Evolutionary conservation across 1,140 invertebrate species (phyloP).

Genomic region (Drosophila nikananu): DNA sequence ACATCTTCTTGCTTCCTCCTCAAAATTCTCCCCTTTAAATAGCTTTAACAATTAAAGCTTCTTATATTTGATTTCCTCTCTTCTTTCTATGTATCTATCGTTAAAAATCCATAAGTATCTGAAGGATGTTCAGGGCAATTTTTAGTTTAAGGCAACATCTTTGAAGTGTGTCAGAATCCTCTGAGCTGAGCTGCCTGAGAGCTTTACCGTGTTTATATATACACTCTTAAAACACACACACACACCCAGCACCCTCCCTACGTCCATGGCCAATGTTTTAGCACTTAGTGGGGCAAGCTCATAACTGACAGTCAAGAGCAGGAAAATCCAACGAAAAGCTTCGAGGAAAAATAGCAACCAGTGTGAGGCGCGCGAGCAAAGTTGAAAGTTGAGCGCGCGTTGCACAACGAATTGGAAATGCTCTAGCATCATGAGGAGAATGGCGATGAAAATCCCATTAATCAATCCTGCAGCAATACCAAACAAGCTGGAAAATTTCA

Average conservation of each 20-base stretch:
- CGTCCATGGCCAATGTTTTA: constrained; percentile 40
- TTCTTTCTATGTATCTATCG: neutral
- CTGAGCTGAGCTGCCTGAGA: constrained; percentile 20
- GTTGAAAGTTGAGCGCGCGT: constrained; percentile 9
- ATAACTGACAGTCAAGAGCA: constrained; percentile 31
- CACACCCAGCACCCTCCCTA: neutral
- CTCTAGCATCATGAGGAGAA: constrained; percentile 15
- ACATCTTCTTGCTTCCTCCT: no score
- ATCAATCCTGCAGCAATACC: constrained; percentile 70
- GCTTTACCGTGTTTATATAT: constrained; percentile 36
- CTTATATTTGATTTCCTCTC: neutral
- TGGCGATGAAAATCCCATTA: constrained; percentile 71
- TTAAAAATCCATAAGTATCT: constrained; percentile 9
- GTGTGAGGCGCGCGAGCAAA: neutral
- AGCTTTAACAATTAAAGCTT: neutral
- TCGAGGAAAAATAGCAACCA: constrained; percentile 10
- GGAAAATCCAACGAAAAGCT: constrained; percentile 32
- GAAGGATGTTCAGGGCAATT: constrained; percentile 4
- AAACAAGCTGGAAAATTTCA: constrained; percentile 81
- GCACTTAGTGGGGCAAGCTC: constrained; percentile 37
- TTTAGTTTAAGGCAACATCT: constrained; percentile 19
- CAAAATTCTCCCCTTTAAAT: neutral
- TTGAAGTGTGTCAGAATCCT: constrained; percentile 21
- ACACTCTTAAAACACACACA: constrained; percentile 3
- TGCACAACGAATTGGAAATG: constrained; percentile 23